phyloP scores from a whole-genome alignment of 2,113 vertebrate species.

The Paratilapia polleni region DNA sequence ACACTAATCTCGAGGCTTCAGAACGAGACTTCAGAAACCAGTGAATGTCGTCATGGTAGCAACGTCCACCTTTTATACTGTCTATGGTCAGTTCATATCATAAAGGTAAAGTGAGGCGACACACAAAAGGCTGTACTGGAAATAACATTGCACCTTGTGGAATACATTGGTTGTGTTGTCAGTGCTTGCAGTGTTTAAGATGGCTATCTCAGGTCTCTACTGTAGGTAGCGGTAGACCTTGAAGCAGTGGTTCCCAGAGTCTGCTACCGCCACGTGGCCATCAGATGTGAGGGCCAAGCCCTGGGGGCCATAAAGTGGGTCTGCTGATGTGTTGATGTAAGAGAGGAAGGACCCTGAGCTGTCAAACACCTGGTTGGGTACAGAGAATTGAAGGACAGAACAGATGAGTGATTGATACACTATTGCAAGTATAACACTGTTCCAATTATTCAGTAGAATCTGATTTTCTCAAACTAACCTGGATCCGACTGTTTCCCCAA shows the following conservation, averaged over 20 bases:
- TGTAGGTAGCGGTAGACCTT: constrained; percentile 98
- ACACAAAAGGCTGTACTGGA: constrained; percentile 60
- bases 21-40: no score
- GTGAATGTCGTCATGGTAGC: not conserved
- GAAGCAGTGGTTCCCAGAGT: constrained; percentile 98
- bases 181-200: constrained; percentile 35
- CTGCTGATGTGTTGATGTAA: constrained; percentile 95
- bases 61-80: not conserved
- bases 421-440: not conserved
- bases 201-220: constrained; percentile 70
- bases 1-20: no score
- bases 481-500: constrained; percentile 98
- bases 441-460: not conserved
- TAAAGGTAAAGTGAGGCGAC: constrained; percentile 31
- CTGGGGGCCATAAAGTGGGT: constrained; percentile 94
- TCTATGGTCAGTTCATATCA: constrained; percentile 27
- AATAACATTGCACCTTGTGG: constrained; percentile 66
- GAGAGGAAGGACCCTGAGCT: constrained; percentile 95
- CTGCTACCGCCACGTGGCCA: constrained; percentile 94
- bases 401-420: not conserved
- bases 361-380: constrained; percentile 89
- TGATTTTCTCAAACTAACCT: constrained; percentile 78
- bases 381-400: not conserved
- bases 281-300: constrained; percentile 95
- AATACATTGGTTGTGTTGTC: constrained; percentile 65